Base-by-base conservation (phyloP, 2,888 invertebrate species). In the Electrophaes corylata region DNA sequence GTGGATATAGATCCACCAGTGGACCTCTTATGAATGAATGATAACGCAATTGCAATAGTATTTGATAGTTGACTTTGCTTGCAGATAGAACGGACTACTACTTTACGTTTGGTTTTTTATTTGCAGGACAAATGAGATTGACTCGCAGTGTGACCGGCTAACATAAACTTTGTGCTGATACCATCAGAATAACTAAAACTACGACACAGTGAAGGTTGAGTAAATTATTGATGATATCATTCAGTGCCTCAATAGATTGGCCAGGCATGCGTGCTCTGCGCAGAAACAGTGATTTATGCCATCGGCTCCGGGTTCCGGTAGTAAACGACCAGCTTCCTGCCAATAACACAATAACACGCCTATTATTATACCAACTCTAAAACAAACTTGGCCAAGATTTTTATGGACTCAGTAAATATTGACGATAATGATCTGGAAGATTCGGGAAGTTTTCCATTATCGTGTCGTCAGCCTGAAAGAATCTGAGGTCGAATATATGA, bases 301-400 rank as follows among this genome's bases (percentile, higher is more conserved):
- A 40, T 57, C 45, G 56, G 49, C 63, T 58, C 64, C 57, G 66
- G 66, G 49, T 64, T 58, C 64, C 57, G 66, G 66, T 52, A 37
- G 50, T 53, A 55, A 68, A 72, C 64, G 57, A 64, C 54, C 59
- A 62, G 64, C 49, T 71, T 69, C 68, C 66, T 62, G 68, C 64
- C 69, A 70, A 71, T 70, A 66, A 65, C 57, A 54, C 33, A 61
- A 68, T 67, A 62, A 69, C 70, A 66, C 46, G 57, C 58, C 39
- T 41, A 33, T 46, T 57, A 20, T 26, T 26, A 44, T 37, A 50
- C 35, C 35, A 35, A 48, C 43, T 14, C 52, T 55, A 48, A 48
- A 54, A 41, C 51, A 46, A 35, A 52, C 49, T 55, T 46, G 61
- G 46, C 65, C 31, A 60, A 54, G 35, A 52, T 56, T 65, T 61